These are phyloP conservation scores for Aradus depressus DNA, from an alignment of 2,888 invertebrate genomes.

Conservation along the genomic window DNA sequence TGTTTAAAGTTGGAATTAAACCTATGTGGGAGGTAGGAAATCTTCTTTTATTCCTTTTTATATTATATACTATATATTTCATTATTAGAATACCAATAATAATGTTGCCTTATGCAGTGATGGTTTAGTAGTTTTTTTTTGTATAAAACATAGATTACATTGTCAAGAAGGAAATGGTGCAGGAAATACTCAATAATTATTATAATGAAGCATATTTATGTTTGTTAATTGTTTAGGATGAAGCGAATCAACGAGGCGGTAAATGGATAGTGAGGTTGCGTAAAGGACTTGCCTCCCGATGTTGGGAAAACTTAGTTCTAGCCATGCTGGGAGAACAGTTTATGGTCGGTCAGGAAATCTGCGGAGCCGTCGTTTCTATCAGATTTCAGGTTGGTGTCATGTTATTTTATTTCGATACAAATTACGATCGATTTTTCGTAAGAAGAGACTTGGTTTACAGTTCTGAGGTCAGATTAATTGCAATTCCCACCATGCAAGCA, in stretches of 20 bases:
- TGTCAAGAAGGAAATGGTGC: background rate
- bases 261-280: conserved; percentile 95
- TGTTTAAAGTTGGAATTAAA: conserved; percentile 96
- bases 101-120: background rate
- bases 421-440: background rate
- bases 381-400: conserved; percentile 60
- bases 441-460: background rate
- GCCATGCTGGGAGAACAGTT: conserved; percentile 99
- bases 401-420: background rate
- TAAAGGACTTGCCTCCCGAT: conserved; percentile 87
- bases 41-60: too few relatives aligned
- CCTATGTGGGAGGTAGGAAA: conserved; percentile 91
- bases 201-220: conserved; percentile 9
- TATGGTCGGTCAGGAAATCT: conserved; percentile 96
- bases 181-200: background rate
- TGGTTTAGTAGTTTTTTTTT: background rate
- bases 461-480: too few relatives aligned
- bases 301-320: conserved; percentile 97
- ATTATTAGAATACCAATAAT: background rate
- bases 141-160: background rate
- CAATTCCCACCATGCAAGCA: too few relatives aligned
- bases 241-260: conserved; percentile 89
- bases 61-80: background rate
- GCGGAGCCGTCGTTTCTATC: conserved; percentile 92
- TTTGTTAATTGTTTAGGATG: conserved; percentile 47